Percentiles rank a stretch among this genome's conserved stretches.
These are phyloP conservation scores for Pitta sordida DNA, from an alignment of 2,113 vertebrate species.

Conservation along the genomic window DNA sequence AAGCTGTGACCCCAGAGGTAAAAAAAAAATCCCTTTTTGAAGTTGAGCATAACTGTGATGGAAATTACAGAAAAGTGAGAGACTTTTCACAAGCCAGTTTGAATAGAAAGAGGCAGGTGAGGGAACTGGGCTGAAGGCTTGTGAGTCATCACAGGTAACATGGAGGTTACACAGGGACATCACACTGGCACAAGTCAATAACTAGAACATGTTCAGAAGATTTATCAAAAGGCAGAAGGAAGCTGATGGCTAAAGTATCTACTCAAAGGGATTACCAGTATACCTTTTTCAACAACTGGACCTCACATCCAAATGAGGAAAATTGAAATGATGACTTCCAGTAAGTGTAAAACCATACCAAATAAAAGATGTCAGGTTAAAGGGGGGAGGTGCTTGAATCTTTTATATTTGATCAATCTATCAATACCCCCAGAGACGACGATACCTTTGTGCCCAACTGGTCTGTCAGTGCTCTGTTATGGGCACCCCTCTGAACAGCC, in stretches of 20 bases:
- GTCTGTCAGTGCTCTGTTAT: neutral
- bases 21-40: neutral
- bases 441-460: neutral
- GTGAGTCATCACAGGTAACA: neutral
- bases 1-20: neutral
- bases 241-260: neutral
- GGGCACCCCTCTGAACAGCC: neutral
- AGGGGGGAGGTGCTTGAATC: neutral
- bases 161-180: neutral
- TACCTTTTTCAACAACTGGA: neutral
- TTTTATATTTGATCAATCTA: neutral
- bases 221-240: neutral
- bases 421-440: neutral
- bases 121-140: neutral
- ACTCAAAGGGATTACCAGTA: neutral
- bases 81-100: neutral
- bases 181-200: neutral
- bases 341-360: neutral
- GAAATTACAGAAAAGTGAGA: neutral
- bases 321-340: neutral
- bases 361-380: neutral
- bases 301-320: neutral
- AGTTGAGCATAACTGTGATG: neutral
- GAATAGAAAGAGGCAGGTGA: neutral
- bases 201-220: neutral